Base-by-base conservation (phyloP, 2,113 vertebrate genomes). In the Calyptomena viridis region DNA sequence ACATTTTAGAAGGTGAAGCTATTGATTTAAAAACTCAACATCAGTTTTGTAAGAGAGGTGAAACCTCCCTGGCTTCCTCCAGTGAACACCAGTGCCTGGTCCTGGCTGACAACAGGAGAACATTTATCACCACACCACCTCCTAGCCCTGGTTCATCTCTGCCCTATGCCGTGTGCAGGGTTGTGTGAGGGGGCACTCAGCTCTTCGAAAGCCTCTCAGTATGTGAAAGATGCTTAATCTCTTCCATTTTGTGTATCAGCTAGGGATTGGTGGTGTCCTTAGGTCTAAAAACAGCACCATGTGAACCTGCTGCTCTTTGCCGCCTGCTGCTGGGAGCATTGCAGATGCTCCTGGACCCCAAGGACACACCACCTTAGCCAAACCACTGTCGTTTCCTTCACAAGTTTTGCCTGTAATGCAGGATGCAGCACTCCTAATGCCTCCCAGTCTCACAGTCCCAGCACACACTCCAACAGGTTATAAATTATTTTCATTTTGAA, bases 1-100 rank as follows among this genome's bases (percentile, higher is more conserved):
- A 93, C 90, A 87, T 94, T 96, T 96, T 91, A 96, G 94, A 96
- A 97, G 90, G 94, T 93, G 94, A 97, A 86, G 69, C 39, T 97
- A 97, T 97, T 94, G 96, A 97, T 97, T 86, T 87, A 73, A 80
- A 91, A 96, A 85, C 74, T 96, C 92, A 92, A 67, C 94, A 67
- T 75, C 53, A 64, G 81, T 97, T 97, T 97, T 93, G 60, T 77
- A 82, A 87, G 44, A 42, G 89, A 67, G 31, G 73, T 40, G 84
- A 86, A 94, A 82, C 80, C 71, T 90, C 72, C 27, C 42, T 0
- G 0, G 39, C 79, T 95, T 91, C 68, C 40, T 52, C n/a, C 24
- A 3, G 4, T 76, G 79, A 86, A 14, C 53, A 52, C 40, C 44
- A 69, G 66, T 4, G 4, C 68, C 68, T 73, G 56, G 67, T 47